Percentiles rank a stretch among this genome's conserved stretches.
phyloP scores from a whole-genome alignment of 2,797 vertebrate species.

The Pantherophis vulpinus region DNA sequence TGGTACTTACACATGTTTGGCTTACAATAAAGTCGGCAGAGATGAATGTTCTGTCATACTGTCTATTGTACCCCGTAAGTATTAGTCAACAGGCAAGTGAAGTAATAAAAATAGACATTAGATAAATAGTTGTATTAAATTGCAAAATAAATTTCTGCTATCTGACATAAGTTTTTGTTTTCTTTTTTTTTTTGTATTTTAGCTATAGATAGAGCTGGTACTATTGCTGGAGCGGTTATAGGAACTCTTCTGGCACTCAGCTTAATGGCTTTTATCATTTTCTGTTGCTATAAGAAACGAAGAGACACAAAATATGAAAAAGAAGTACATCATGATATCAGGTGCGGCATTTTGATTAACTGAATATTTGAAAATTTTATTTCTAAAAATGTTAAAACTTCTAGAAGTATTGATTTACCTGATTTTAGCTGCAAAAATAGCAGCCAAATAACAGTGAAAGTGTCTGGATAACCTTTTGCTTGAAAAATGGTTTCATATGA shows the following conservation, averaged over 20 bases:
- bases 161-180: background rate
- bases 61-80: constrained; percentile 87
- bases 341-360: constrained; percentile 69
- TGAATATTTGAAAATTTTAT: background rate
- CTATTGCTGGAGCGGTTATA: constrained; percentile 84
- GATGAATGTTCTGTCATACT: constrained; percentile 84
- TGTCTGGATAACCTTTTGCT: background rate
- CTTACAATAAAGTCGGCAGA: constrained; percentile 81
- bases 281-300: constrained; percentile 86
- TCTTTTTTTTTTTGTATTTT: constrained; percentile 40
- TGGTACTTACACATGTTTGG: constrained; percentile 83
- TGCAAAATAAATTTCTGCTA: background rate
- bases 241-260: constrained; percentile 81
- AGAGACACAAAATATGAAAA: constrained; percentile 95
- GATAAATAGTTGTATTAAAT: background rate
- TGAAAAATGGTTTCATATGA: background rate
- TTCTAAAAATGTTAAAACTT: background rate
- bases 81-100: constrained; percentile 1
- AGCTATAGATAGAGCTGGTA: constrained; percentile 87
- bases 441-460: background rate
- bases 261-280: constrained; percentile 81
- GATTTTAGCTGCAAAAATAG: background rate
- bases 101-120: background rate
- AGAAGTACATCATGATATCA: constrained; percentile 95
- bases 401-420: background rate